Evolutionary conservation across 2,797 vertebrate species (phyloP).

Genomic region (Anabacerthia variegaticeps): DNA sequence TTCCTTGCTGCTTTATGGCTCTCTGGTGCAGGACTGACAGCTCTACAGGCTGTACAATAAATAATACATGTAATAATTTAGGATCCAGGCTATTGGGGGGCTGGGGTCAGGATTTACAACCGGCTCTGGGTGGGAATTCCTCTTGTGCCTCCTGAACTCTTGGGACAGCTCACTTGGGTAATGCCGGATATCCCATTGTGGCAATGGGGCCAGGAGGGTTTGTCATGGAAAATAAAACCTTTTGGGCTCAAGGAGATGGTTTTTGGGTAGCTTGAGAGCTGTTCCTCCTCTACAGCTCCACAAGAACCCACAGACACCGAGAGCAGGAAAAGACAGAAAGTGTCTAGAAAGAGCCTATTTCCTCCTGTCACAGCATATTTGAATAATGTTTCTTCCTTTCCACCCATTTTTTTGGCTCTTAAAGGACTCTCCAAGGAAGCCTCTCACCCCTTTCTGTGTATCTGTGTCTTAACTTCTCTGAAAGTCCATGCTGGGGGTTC

Average conservation of each 20-base stretch:
- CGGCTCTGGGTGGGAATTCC: not conserved
- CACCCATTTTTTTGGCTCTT: not conserved
- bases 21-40: not conserved
- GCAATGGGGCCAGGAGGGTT: not conserved
- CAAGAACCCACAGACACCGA: not conserved
- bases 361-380: not conserved
- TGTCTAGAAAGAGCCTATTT: not conserved
- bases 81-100: not conserved
- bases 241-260: not conserved
- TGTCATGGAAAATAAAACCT: rapidly evolving
- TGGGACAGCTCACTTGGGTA: not conserved
- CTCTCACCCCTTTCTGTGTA: not conserved
- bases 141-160: not conserved
- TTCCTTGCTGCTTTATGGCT: not conserved
- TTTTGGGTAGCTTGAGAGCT: not conserved
- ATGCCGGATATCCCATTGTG: rapidly evolving
- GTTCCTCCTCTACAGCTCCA: not conserved
- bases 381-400: not conserved
- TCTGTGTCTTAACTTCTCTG: not conserved
- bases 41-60: not conserved
- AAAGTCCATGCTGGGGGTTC: not conserved
- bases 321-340: not conserved
- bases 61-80: not conserved
- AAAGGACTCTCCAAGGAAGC: not conserved
- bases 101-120: not conserved